Evolutionary conservation across 2,888 invertebrate species (phyloP).

Genomic region (Meganola albula): DNA sequence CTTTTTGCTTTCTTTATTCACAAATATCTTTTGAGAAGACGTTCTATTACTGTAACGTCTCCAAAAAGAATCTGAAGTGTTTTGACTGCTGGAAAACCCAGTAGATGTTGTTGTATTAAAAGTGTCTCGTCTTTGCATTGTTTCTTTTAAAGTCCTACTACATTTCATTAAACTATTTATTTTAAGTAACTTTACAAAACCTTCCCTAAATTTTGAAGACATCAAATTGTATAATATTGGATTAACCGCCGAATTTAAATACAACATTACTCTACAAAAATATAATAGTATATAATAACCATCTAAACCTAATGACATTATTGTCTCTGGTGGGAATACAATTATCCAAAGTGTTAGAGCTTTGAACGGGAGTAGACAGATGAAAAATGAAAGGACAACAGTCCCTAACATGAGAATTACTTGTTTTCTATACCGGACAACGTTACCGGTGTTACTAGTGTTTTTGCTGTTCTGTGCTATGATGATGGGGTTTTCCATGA

Average conservation of each 20-base stretch:
- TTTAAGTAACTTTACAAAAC: constrained; percentile 82
- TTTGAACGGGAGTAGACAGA: constrained; percentile 92
- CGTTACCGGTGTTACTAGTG: constrained; percentile 69
- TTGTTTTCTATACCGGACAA: constrained; percentile 86
- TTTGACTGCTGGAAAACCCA: constrained; percentile 77
- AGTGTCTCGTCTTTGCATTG: constrained; percentile 81
- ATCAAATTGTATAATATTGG: constrained; percentile 94
- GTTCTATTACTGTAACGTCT: constrained; percentile 77
- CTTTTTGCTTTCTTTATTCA: constrained; percentile 59
- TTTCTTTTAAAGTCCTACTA: constrained; percentile 61
- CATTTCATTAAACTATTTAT: constrained; percentile 67
- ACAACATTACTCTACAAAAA: constrained; percentile 91
- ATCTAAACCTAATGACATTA: constrained; percentile 84
- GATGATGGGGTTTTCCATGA: constrained; percentile 87
- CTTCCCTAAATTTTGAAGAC: constrained; percentile 93
- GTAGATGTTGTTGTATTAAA: constrained; percentile 81
- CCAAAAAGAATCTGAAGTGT: constrained; percentile 80
- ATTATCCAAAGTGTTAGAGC: constrained; percentile 93
- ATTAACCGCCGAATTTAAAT: constrained; percentile 94
- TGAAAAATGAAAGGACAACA: constrained; percentile 93
- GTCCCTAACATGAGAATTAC: constrained; percentile 93
- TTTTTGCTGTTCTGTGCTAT: constrained; percentile 79
- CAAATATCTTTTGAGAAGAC: constrained; percentile 57
- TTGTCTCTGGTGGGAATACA: constrained; percentile 83
- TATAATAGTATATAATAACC: constrained; percentile 89